Conservation (phyloP, 2,113 vertebrate genomes). For the Perca schrenkii region DNA sequence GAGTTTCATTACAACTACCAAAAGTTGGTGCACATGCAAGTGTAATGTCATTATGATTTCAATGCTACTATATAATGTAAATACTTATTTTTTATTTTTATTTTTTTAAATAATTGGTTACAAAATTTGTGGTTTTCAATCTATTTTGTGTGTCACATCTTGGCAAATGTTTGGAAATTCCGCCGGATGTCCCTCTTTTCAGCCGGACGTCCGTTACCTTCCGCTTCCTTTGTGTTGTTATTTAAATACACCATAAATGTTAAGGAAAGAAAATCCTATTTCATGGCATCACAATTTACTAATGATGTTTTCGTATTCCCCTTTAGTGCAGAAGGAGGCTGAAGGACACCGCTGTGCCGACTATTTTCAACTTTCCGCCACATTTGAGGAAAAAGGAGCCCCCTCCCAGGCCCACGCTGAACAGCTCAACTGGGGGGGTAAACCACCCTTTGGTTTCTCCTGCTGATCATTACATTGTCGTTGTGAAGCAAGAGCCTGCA, state of each 20-base stretch:
- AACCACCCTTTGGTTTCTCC: too few relatives aligned
- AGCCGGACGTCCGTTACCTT: too few relatives aligned
- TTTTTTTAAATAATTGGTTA: background rate
- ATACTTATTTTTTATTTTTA: too few relatives aligned
- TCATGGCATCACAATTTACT: background rate
- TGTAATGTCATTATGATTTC: background rate
- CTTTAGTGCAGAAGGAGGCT: background rate
- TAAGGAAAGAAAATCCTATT: background rate
- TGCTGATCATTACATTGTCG: too few relatives aligned
- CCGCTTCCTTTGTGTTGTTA: too few relatives aligned
- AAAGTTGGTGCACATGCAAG: background rate
- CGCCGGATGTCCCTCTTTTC: too few relatives aligned
- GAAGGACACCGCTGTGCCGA: background rate
- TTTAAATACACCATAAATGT: background rate
- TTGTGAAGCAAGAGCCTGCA: too few relatives aligned
- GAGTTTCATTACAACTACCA: background rate
- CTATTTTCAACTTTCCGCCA: background rate
- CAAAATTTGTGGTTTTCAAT: background rate
- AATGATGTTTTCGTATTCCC: background rate
- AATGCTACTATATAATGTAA: background rate
- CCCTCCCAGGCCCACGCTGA: too few relatives aligned
- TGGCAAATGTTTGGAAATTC: too few relatives aligned
- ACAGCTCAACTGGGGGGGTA: too few relatives aligned
- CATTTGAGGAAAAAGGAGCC: too few relatives aligned
- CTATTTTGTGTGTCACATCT: background rate